Conservation (phyloP, 2,797 vertebrate genomes). For the Pampus argenteus region DNA sequence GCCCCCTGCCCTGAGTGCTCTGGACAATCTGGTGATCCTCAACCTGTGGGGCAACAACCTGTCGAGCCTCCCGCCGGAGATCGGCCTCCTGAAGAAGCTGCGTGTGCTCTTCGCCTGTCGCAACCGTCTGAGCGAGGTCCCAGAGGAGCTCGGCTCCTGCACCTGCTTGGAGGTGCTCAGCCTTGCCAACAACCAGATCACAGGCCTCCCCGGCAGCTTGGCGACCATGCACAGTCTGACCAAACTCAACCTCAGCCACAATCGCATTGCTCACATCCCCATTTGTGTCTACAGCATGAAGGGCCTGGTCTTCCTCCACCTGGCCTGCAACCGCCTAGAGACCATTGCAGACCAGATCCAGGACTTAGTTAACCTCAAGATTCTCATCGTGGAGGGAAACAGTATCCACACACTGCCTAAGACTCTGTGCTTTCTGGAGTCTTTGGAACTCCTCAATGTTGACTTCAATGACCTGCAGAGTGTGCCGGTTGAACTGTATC, state of each 20-base stretch:
- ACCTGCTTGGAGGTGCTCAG: conserved; percentile 91
- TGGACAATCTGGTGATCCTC: conserved; percentile 91
- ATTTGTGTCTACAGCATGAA: conserved; percentile 90
- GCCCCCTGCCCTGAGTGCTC: conserved; percentile 85
- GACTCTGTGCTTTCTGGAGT: conserved; percentile 87
- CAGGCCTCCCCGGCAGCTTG: conserved; percentile 86
- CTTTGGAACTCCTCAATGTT: conserved; percentile 91
- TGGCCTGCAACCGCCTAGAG: conserved; percentile 92
- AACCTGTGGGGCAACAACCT: conserved; percentile 92
- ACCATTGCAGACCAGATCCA: conserved; percentile 93
- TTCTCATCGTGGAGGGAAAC: conserved; percentile 93
- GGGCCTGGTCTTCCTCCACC: conserved; percentile 91
- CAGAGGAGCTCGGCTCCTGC: conserved; percentile 90
- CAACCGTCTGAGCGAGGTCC: conserved; percentile 91
- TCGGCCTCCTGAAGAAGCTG: conserved; percentile 89
- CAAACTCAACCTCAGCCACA: conserved; percentile 96
- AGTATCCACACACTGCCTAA: conserved; percentile 88
- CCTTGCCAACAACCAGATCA: conserved; percentile 91
- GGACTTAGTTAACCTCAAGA: conserved; percentile 90
- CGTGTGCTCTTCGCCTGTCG: conserved; percentile 92
- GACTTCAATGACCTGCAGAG: conserved; percentile 93
- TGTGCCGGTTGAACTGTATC: conserved; percentile 90
- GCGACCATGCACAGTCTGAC: conserved; percentile 84
- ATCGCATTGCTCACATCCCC: conserved; percentile 90
- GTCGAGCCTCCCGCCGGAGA: conserved; percentile 89